Evolutionary conservation across 2,797 vertebrate species (phyloP).

Genomic region (Naso thynnoides): DNA sequence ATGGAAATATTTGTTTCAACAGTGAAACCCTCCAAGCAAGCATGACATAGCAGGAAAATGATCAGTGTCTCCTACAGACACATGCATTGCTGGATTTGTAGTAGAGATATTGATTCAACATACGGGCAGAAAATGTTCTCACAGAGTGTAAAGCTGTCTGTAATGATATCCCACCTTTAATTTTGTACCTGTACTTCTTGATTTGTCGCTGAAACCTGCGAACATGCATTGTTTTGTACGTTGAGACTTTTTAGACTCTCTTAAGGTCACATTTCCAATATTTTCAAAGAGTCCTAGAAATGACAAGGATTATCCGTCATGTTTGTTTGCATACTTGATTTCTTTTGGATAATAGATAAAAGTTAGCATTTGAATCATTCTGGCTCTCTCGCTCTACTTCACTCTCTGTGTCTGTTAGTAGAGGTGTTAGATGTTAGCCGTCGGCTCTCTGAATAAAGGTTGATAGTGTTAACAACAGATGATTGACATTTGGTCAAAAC

Average conservation of each 20-base stretch:
- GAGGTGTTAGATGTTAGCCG: not conserved
- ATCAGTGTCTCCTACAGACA: not conserved
- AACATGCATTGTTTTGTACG: not conserved
- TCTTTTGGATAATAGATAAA: not conserved
- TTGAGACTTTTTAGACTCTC: not conserved
- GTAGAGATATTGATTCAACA: not conserved
- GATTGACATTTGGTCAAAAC: not conserved
- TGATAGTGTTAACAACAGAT: not conserved
- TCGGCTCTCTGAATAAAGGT: too few species aligned
- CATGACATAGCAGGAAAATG: slow-evolving; percentile 27
- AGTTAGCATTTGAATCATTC: not conserved
- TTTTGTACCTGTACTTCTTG: not conserved
- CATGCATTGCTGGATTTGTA: not conserved
- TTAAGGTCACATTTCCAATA: not conserved
- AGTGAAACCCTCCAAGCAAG: slow-evolving; percentile 30
- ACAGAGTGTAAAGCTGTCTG: not conserved
- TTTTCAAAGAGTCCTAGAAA: not conserved
- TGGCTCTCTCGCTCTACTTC: not conserved
- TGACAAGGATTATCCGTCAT: not conserved
- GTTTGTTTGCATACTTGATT: not conserved
- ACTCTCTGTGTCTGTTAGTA: not conserved
- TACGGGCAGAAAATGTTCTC: not conserved
- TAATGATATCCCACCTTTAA: not conserved
- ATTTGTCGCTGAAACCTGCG: not conserved
- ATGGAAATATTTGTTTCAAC: slow-evolving; percentile 27